A percentile compares a stretch with the other conserved stretches of the same genome.
Conservation (phyloP, 2,888 invertebrate species). For the Chrysomela aeneicollis region DNA sequence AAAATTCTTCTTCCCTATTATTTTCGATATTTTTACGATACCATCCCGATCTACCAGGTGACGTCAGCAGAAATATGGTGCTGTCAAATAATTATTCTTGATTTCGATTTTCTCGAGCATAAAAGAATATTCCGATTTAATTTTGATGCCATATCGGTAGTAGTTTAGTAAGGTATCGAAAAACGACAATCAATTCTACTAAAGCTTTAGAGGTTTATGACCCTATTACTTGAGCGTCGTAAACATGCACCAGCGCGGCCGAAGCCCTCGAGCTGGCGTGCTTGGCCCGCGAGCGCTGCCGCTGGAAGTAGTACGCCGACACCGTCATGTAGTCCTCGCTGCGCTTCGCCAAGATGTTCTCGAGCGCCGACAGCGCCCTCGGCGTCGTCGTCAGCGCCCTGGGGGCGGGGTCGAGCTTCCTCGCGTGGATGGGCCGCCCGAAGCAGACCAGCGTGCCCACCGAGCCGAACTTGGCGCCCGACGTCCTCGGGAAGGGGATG, state of each 20-base stretch:
- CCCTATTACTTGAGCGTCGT: constrained; percentile 77
- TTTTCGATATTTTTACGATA: too few species aligned
- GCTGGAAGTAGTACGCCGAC: constrained; percentile 80
- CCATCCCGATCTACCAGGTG: too few species aligned
- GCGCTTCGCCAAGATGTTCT: constrained; percentile 58
- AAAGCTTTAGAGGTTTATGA: too few species aligned
- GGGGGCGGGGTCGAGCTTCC: constrained; percentile 81
- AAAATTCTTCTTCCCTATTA: too few species aligned
- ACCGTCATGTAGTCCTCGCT: constrained; percentile 62
- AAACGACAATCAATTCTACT: too few species aligned
- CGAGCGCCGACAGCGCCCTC: constrained; percentile 78
- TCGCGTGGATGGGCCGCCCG: constrained; percentile 71
- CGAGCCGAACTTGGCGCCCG: constrained; percentile 91
- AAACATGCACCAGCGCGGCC: constrained; percentile 74
- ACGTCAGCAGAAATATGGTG: too few species aligned
- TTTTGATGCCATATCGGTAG: too few species aligned
- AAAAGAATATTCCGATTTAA: too few species aligned
- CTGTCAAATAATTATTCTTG: too few species aligned
- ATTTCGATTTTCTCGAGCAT: too few species aligned
- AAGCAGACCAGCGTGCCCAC: constrained; percentile 88
- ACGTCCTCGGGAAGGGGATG: constrained; percentile 93
- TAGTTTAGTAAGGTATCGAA: too few species aligned
- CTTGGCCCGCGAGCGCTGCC: constrained; percentile 46
- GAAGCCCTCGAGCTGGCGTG: constrained; percentile 57
- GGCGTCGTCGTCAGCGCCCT: constrained; percentile 83